phyloP scores from a whole-genome alignment of 2,113 vertebrate genomes.

The Calidris pygmaea region DNA sequence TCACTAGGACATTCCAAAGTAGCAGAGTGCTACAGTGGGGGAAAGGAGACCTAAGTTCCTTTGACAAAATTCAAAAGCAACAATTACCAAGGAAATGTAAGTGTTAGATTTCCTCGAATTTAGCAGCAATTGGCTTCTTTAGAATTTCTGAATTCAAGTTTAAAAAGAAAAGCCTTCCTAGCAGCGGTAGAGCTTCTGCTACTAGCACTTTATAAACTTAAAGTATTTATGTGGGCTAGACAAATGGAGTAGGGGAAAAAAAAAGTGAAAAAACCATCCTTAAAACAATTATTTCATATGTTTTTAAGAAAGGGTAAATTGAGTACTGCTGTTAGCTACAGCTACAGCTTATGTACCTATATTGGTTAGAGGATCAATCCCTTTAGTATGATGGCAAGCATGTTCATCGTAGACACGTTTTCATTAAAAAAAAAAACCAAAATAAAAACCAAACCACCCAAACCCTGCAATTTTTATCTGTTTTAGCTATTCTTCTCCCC shows the following conservation, averaged over 20 bases:
- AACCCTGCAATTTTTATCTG: accelerated
- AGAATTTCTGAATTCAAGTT: neutral
- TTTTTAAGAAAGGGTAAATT: neutral
- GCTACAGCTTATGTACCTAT: neutral
- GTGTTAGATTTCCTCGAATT: neutral
- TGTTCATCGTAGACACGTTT: neutral
- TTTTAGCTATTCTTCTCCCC: neutral
- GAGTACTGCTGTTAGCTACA: neutral
- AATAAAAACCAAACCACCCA: accelerated
- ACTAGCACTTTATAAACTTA: accelerated
- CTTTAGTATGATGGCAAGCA: neutral
- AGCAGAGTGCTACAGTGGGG: neutral
- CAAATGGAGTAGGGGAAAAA: neutral
- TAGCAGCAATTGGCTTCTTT: neutral
- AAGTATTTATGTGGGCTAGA: neutral
- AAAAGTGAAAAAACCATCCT: neutral
- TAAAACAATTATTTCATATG: neutral
- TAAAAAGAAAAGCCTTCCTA: neutral
- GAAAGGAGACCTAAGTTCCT: neutral
- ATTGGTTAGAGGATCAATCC: neutral
- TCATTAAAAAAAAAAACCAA: neutral
- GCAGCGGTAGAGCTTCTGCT: accelerated
- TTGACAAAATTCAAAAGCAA: neutral
- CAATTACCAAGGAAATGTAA: neutral
- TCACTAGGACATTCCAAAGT: neutral